Evolutionary conservation across 2,888 invertebrate genomes (phyloP).

Genomic region (Athalia circularis): DNA sequence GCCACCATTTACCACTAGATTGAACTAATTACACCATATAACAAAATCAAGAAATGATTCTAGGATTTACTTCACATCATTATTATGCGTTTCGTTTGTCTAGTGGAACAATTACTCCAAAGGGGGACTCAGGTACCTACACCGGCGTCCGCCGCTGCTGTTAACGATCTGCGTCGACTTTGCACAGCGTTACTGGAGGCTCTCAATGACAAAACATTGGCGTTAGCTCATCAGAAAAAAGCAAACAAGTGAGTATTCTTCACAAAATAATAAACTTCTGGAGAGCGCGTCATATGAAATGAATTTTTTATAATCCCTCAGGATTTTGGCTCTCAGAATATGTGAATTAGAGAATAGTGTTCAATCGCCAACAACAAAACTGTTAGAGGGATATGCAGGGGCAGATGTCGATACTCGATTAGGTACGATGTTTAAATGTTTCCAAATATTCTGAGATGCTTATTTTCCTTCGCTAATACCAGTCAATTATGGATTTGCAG

Average conservation of each 20-base stretch:
- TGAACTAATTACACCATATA: not conserved
- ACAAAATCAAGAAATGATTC: not conserved
- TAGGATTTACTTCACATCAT: not conserved
- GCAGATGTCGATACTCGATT: slow-evolving; percentile 74
- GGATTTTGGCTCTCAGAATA: slow-evolving; percentile 87
- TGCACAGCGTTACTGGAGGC: slow-evolving; percentile 88
- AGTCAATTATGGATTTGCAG: not conserved
- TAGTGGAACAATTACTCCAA: slow-evolving; percentile 86
- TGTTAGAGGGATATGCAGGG: slow-evolving; percentile 80
- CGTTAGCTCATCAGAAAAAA: slow-evolving; percentile 89
- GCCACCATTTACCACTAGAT: no score
- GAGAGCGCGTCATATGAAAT: not conserved
- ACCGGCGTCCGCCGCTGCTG: slow-evolving; percentile 80
- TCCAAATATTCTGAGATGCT: not conserved
- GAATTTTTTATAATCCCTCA: slow-evolving; percentile 68
- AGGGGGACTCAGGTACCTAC: slow-evolving; percentile 77
- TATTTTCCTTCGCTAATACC: not conserved
- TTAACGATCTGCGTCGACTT: slow-evolving; percentile 85
- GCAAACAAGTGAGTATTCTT: slow-evolving; percentile 78
- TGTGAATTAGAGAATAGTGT: slow-evolving; percentile 88
- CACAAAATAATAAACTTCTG: not conserved
- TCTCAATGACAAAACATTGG: slow-evolving; percentile 89
- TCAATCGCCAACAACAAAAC: slow-evolving; percentile 82
- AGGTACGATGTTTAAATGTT: not conserved
- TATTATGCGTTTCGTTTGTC: slow-evolving; percentile 57